phyloP scores from a whole-genome alignment of 1,140 invertebrate genomes.

The Wiebesia pumilae region DNA sequence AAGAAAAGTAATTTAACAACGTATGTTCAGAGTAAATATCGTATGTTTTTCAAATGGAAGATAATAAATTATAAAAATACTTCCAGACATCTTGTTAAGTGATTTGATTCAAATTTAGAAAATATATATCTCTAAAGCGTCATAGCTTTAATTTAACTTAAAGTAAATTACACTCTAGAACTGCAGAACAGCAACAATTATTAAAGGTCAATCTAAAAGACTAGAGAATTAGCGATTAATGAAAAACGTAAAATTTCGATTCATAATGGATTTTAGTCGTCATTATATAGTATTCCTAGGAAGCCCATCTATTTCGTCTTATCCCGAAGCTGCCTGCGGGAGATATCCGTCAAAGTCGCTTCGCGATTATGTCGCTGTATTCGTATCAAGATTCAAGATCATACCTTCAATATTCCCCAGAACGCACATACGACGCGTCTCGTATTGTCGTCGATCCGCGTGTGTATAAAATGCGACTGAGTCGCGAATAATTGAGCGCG shows the following conservation, averaged over 20 bases:
- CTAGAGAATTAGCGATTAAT: not conserved
- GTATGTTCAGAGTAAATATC: not conserved
- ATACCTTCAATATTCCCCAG: slow-evolving; percentile 40
- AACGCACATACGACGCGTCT: slow-evolving; percentile 14
- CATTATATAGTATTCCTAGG: not conserved
- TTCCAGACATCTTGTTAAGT: too few relatives aligned
- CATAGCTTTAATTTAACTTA: not conserved
- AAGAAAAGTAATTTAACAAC: not conserved
- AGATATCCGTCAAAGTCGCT: slow-evolving; percentile 10
- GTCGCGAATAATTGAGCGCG: slow-evolving; percentile 40
- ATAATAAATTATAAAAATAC: too few relatives aligned
- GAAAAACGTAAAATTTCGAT: slow-evolving; percentile 1
- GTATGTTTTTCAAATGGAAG: too few relatives aligned
- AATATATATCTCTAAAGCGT: not conserved
- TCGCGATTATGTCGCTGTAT: not conserved
- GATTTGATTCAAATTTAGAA: too few relatives aligned
- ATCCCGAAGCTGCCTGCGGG: not conserved
- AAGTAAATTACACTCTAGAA: not conserved
- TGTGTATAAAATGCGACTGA: not conserved
- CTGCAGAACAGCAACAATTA: not conserved
- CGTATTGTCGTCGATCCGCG: slow-evolving; percentile 37
- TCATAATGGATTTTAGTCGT: not conserved
- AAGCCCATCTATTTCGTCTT: not conserved
- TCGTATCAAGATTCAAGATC: not conserved
- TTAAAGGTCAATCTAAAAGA: not conserved